Conservation (phyloP, 2,113 vertebrate genomes). For the Trachemys scripta region DNA sequence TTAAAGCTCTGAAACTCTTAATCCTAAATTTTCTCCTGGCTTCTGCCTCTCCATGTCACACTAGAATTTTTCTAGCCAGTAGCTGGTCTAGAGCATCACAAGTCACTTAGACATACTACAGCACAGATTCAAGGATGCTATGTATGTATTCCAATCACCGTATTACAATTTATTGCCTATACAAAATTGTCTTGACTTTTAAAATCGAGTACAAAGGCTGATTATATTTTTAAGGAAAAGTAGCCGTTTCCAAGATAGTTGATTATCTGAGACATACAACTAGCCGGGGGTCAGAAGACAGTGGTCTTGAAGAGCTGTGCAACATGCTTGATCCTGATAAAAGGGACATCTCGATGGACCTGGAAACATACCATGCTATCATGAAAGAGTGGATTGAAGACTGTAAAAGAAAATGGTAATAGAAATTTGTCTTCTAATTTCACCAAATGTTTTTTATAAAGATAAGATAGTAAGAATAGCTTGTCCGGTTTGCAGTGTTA, state of each 20-base stretch:
- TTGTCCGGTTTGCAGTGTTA: fast-evolving
- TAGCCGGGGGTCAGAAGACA: slow-evolving; percentile 84
- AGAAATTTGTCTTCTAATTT: not conserved
- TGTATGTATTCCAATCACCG: no score
- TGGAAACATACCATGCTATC: slow-evolving; percentile 86
- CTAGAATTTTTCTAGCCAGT: not conserved
- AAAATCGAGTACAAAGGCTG: fast-evolving
- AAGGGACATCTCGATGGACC: slow-evolving; percentile 86
- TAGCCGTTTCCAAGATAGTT: slow-evolving; percentile 89
- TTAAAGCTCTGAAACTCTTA: not conserved
- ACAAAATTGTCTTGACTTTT: not conserved
- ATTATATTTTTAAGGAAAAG: slow-evolving; percentile 82
- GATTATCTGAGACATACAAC: slow-evolving; percentile 88
- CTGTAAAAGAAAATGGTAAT: slow-evolving; percentile 84
- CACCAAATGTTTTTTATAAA: not conserved
- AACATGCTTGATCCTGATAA: slow-evolving; percentile 90
- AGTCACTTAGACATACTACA: fast-evolving
- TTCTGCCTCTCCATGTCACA: not conserved
- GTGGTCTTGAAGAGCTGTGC: slow-evolving; percentile 88
- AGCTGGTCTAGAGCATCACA: not conserved
- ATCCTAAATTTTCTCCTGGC: not conserved
- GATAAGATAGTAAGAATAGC: not conserved
- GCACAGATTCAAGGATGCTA: fast-evolving
- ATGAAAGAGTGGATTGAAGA: slow-evolving; percentile 91
- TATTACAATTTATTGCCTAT: not conserved